Percentiles rank a stretch among this genome's conserved stretches.
These are phyloP conservation scores for Hofmannophila pseudospretella DNA, from an alignment of 2,888 invertebrate species.

Conservation along the genomic window DNA sequence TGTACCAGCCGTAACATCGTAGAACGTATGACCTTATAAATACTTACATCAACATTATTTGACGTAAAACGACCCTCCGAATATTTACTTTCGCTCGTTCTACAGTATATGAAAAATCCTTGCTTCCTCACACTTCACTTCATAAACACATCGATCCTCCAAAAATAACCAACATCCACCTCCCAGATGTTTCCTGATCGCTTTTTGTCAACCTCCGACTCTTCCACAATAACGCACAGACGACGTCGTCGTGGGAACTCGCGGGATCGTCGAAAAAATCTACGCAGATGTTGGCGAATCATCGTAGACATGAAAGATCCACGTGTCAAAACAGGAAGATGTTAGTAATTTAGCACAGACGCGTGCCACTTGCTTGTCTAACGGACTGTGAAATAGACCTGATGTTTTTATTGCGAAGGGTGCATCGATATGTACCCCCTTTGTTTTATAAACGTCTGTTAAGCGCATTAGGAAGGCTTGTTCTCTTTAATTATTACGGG, in stretches of 20 bases:
- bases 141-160: conserved; percentile 44
- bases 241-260: conserved; percentile 64
- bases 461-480: too few species aligned
- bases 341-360: conserved; percentile 39
- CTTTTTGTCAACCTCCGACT: conserved; percentile 43
- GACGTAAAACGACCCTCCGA: neutral
- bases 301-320: conserved; percentile 26
- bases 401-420: conserved; percentile 35
- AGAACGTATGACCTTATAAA: too few species aligned
- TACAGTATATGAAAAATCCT: conserved; percentile 1
- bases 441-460: conserved; percentile 16
- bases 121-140: conserved; percentile 49
- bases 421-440: conserved; percentile 14
- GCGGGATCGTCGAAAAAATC: conserved; percentile 31
- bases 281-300: conserved; percentile 59
- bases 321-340: conserved; percentile 68
- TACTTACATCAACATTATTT: too few species aligned
- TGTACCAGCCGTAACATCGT: too few species aligned
- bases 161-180: conserved; percentile 51
- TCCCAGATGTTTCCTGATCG: conserved; percentile 63
- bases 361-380: conserved; percentile 60
- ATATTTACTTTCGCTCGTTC: neutral
- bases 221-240: conserved; percentile 34
- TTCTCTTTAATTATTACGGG: too few species aligned
- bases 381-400: conserved; percentile 59